Evolutionary conservation across 1,140 invertebrate genomes (phyloP), one percentile per base, ranked within the genome.

Genomic region (Apolygus lucorum): DNA sequence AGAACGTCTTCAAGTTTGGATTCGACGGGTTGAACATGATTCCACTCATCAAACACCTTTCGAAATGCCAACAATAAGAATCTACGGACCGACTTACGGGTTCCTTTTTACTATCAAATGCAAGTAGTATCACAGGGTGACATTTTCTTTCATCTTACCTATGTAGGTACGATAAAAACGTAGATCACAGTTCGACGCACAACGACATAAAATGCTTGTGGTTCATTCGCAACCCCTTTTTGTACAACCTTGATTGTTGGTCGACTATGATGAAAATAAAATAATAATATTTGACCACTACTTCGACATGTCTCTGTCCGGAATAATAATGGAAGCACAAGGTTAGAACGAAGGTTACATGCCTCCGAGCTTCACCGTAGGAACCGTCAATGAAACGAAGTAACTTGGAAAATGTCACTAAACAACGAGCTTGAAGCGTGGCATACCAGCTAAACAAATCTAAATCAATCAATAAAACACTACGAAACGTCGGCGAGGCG

Each of bases 1-100:
- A 72, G 34, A 72, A 72, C 17, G 29, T 64, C 64, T 69, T 72
- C 64, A n/a, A 28, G 24, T 66, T 66, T 29, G 64, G n/a, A n/a
- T 59, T 59, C 54, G 54, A 59, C 22, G 54, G 22, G 22, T 13
- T 59, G 54, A 59, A 59, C 54, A 59, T 59, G 8, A 21, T 59
- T 11, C 11, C 22, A 24, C 54, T 59, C 54, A 42, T 17, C 34
- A 42, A n/a, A 42, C n/a, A n/a, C n/a, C n/a, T n/a, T n/a, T n/a
- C n/a, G n/a, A n/a, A n/a, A 42, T 17, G 17, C 34, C 4, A 42
- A 8, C 17, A 42, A 42, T 42, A 42, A 17, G 17, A 42, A 42
- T 8, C 17, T 8, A 8, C 17, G 4, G 17, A 42, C 17, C 34
- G 17, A 17, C 17, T 42, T 42, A 8, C 17, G 34, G 4, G 4